phyloP scores from a whole-genome alignment of 2,888 invertebrate genomes.

The Andrena marginata region DNA sequence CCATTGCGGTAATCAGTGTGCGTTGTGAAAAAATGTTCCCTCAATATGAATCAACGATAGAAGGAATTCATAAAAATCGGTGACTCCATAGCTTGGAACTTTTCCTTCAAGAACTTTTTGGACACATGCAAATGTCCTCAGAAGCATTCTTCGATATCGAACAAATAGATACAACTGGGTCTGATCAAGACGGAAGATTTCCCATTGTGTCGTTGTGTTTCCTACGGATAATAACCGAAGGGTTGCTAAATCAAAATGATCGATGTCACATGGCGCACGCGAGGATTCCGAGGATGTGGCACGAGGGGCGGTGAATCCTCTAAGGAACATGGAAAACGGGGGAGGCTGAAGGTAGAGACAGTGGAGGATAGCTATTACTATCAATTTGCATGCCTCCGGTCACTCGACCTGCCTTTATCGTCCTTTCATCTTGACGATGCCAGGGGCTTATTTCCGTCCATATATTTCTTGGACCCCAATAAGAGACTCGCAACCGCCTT shows the following conservation, averaged over 20 bases:
- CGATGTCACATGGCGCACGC: conserved; percentile 70
- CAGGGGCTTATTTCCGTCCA: conserved; percentile 73
- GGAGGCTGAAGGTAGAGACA: conserved; percentile 59
- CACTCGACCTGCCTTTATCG: conserved; percentile 76
- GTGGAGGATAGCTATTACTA: conserved; percentile 74
- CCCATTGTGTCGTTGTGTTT: conserved; percentile 57
- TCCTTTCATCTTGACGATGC: conserved; percentile 76
- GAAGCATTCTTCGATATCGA: conserved; percentile 4
- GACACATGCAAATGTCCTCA: background rate
- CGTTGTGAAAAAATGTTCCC: no score
- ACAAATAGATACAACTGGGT: conserved; percentile 29
- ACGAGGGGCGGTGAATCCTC: conserved; percentile 59
- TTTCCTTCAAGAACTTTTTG: background rate
- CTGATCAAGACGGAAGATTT: conserved; percentile 52
- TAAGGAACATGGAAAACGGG: conserved; percentile 61
- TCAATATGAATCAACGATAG: no score
- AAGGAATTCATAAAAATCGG: background rate
- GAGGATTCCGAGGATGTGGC: conserved; percentile 65
- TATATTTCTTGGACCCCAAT: conserved; percentile 75
- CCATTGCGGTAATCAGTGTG: no score
- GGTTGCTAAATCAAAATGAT: conserved; percentile 73
- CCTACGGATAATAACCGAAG: conserved; percentile 68
- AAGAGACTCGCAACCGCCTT: conserved; percentile 62
- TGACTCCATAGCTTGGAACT: background rate
- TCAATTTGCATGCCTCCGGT: conserved; percentile 79